A percentile compares a stretch with the other conserved stretches of the same genome.
phyloP scores from a whole-genome alignment of 2,888 invertebrate genomes.

The Altica lythri region DNA sequence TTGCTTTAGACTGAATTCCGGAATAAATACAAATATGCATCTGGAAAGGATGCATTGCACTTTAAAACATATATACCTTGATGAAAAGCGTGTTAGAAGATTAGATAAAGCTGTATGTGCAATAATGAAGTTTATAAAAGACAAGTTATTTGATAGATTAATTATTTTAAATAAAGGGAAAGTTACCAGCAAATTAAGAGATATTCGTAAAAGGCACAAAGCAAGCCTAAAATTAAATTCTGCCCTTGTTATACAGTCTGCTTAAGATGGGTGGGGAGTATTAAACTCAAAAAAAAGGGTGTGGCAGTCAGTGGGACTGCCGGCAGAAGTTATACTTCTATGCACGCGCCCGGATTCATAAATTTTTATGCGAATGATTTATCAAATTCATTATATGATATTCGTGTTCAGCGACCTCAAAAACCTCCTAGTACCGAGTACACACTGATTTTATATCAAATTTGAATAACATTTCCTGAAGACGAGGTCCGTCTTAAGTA shows the following conservation, averaged over 20 bases:
- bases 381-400: no score
- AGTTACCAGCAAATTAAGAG: conserved; percentile 10
- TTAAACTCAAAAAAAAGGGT: neutral
- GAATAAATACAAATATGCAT: conserved; percentile 15
- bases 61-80: conserved; percentile 20
- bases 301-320: no score
- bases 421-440: no score
- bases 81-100: conserved; percentile 5
- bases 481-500: no score
- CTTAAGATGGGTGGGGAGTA: conserved; percentile 9
- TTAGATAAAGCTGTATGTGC: conserved; percentile 13
- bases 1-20: neutral
- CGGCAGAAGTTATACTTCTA: no score
- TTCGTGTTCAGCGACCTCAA: no score
- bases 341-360: no score
- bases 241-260: conserved; percentile 1
- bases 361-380: no score
- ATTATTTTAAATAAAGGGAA: conserved; percentile 12
- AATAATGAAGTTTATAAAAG: conserved; percentile 16
- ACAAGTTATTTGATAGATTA: conserved; percentile 11
- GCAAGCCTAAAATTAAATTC: neutral
- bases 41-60: conserved; percentile 5
- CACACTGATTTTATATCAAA: no score
- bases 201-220: conserved; percentile 8
- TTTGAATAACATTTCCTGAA: no score